Evolutionary conservation across 2,797 vertebrate genomes (phyloP), one percentile per base, ranked within the genome.

Genomic region (Myioborus miniatus): DNA sequence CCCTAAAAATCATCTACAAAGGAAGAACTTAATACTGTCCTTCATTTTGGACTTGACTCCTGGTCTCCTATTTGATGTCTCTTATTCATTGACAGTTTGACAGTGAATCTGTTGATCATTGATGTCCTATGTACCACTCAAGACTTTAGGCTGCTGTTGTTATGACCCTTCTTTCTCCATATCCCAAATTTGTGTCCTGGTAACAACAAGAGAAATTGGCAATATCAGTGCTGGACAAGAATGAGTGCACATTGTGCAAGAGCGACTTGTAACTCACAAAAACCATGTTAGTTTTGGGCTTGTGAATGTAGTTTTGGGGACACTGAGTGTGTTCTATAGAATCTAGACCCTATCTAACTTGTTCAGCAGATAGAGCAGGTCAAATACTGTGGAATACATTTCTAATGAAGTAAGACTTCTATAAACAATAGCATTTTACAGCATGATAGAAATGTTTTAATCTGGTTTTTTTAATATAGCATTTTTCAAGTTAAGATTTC

Each of bases 401-500:
- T 92, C 43, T 60, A 36, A 32, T 8, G 7, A 29, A 15, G 15
- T 58, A 58, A 47, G 67, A 69, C 17, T 67, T 72, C 34, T 60
- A 63, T 3, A 67, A 63, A 19, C 19, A 49, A 12, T n/a, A 50
- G 36, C 27, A 15, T 91, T 91, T 78, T 59, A 34, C 23, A 50
- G 18, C 5, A 11, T 6, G 6, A 37, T 29, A 80, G 23, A 20
- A 18, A 19, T 44, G 10, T 0, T 71, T 78, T 72, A 46, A 22
- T 68, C 50, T 75, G 10, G 1, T n/a, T 3, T 44, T 47, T 70
- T 88, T 71, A 6, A 3, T 71, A 30, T 0, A 1, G 7, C 6
- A 5, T 56, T 64, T 83, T 80, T 86, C 8, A 41, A 55, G 17
- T 62, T 76, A 78, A 26, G 27, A 9, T 24, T 58, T 83, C 3